Evolutionary conservation across 2,888 invertebrate genomes (phyloP).

Genomic region (Podabrus alpinus): DNA sequence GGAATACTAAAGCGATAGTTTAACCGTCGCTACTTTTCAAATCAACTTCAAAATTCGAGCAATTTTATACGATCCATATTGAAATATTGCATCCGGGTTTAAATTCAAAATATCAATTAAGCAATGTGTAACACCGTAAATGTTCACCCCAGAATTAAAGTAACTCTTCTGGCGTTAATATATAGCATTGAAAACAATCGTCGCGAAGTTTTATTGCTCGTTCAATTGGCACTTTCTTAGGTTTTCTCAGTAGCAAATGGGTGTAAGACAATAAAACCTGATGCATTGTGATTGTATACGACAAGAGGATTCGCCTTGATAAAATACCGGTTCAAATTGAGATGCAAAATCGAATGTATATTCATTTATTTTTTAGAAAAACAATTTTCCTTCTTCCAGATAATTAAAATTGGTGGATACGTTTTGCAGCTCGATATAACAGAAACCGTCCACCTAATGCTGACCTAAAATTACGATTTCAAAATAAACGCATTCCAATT

Average conservation of each 20-base stretch:
- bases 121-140: conserved; percentile 31
- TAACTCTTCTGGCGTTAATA: conserved; percentile 51
- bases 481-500: neutral
- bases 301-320: conserved; percentile 52
- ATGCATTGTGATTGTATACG: conserved; percentile 57
- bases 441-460: neutral
- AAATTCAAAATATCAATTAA: conserved; percentile 39
- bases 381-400: neutral
- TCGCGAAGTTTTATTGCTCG: conserved; percentile 55
- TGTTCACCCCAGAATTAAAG: conserved; percentile 48
- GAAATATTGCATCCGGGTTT: conserved; percentile 8
- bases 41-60: neutral
- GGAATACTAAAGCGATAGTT: conserved; percentile 14
- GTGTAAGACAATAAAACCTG: conserved; percentile 58
- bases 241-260: conserved; percentile 55
- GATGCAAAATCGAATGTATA: conserved; percentile 48
- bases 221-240: conserved; percentile 58
- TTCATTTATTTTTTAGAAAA: conserved; percentile 39
- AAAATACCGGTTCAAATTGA: conserved; percentile 51
- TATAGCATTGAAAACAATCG: conserved; percentile 54
- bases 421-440: neutral
- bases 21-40: conserved; percentile 10
- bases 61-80: neutral
- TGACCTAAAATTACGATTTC: neutral
- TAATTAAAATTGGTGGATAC: neutral